These are phyloP conservation scores for Drosophila kuntzei DNA, from an alignment of 2,888 invertebrate genomes.

Conservation along the genomic window DNA sequence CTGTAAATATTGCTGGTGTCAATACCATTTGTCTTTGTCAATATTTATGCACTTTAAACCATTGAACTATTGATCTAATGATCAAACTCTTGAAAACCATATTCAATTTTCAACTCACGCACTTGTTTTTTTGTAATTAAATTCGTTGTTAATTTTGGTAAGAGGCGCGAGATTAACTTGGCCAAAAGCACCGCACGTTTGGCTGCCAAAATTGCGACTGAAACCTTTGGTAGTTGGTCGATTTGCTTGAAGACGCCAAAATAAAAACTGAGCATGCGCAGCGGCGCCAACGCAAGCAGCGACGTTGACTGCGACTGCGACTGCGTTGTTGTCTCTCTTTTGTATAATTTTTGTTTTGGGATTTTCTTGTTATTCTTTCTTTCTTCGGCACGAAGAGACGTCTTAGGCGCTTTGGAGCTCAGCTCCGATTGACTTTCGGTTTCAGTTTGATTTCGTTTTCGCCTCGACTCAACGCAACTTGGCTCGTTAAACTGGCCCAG, in stretches of 20 bases:
- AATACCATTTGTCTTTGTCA: slow-evolving; percentile 11
- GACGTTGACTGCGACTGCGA: slow-evolving; percentile 9
- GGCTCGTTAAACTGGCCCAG: slow-evolving; percentile 11
- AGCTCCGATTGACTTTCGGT: slow-evolving; percentile 72
- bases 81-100: not conserved
- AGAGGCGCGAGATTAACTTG: slow-evolving; percentile 49
- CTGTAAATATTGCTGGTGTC: slow-evolving; percentile 11
- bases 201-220: slow-evolving; percentile 80
- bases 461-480: no score
- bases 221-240: slow-evolving; percentile 63
- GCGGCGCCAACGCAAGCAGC: slow-evolving; percentile 26
- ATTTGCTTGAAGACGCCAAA: slow-evolving; percentile 68
- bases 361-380: slow-evolving; percentile 46
- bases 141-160: slow-evolving; percentile 5
- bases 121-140: slow-evolving; percentile 43
- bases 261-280: slow-evolving; percentile 57
- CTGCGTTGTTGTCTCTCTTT: slow-evolving; percentile 33
- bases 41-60: slow-evolving; percentile 34
- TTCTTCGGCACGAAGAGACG: slow-evolving; percentile 43
- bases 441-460: slow-evolving; percentile 77
- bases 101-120: slow-evolving; percentile 1
- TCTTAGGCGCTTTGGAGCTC: slow-evolving; percentile 34
- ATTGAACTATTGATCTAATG: slow-evolving; percentile 9
- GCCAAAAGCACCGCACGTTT: slow-evolving; percentile 70
- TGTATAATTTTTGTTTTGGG: slow-evolving; percentile 33